Evolutionary conservation across 2,888 invertebrate genomes (phyloP), one percentile per base, ranked within the genome.

Genomic region (Xylocampa areola): DNA sequence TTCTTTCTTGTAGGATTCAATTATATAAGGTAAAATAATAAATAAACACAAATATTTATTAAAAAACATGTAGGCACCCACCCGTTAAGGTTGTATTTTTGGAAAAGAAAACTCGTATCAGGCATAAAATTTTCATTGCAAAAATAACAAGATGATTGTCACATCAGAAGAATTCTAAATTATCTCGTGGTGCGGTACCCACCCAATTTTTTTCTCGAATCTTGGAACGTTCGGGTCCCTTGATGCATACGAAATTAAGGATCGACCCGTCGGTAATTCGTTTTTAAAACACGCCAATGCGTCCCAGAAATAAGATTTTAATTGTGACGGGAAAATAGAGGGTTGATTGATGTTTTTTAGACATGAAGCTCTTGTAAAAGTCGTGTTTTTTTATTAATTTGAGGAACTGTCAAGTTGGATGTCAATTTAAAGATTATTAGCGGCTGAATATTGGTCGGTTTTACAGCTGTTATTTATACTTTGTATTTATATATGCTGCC

Each of bases 221-320:
- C 73, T 73, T 63, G 71, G n/a, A 74, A 70, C 68, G 73, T 59
- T 69, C 67, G 53, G 58, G 65, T 52, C 67, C 75, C 44, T 63
- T 80, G 82, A 84, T 86, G 87, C 86, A 86, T 87, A 85, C 86
- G 68, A 84, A 88, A 89, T 87, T 73, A 84, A 84, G 79, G 80
- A 65, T 72, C 60, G 64, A 47, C 69, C 61, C 58, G 58, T 6
- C 67, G 50, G 80, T 82, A 86, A 87, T 87, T 81, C 83, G 77
- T 77, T 86, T 87, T 82, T 79, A 70, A 77, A 75, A 64, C 37
- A 45, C 55, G 70, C 62, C 60, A 39, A 71, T 60, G 68, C 65
- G 65, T 50, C 57, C 54, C 25, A 44, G 67, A 71, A 78, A 79
- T 77, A 80, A 79, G 80, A 64, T 81, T 86, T 86, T 87, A 88